Conservation (phyloP, 2,888 invertebrate genomes). For the Acleris cristana region DNA sequence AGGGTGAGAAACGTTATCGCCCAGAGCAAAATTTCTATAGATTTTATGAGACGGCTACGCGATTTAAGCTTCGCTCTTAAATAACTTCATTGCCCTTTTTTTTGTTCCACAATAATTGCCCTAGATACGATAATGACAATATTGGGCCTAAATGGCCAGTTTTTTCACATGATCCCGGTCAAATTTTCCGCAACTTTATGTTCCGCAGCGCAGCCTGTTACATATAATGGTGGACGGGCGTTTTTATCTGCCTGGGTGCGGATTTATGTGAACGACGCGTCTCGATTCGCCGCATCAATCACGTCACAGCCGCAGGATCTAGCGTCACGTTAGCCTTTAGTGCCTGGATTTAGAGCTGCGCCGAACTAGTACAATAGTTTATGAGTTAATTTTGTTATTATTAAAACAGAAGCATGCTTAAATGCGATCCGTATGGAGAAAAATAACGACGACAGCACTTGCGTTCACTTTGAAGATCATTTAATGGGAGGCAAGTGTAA, state of each 20-base stretch:
- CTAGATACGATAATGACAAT: background rate
- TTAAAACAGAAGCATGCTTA: too few relatives aligned
- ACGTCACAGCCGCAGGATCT: constrained; percentile 50
- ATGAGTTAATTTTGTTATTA: too few relatives aligned
- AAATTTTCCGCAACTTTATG: constrained; percentile 7
- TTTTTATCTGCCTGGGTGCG: constrained; percentile 50
- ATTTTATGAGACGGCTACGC: too few relatives aligned
- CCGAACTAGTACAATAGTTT: background rate
- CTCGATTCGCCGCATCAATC: constrained; percentile 52
- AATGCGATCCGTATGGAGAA: too few relatives aligned
- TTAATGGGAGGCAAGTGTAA: too few relatives aligned
- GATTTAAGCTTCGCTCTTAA: too few relatives aligned
- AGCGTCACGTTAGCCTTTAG: constrained; percentile 45
- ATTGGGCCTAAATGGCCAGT: background rate
- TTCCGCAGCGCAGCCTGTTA: constrained; percentile 43
- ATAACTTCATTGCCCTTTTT: too few relatives aligned
- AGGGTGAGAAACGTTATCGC: too few relatives aligned
- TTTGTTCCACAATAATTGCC: too few relatives aligned
- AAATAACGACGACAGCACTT: too few relatives aligned
- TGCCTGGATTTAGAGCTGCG: constrained; percentile 12
- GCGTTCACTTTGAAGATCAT: too few relatives aligned
- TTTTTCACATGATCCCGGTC: background rate
- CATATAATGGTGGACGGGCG: constrained; percentile 56
- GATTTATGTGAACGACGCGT: constrained; percentile 47
- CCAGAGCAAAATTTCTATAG: too few relatives aligned